phyloP scores from a whole-genome alignment of 2,888 invertebrate genomes.

The Lordiphosa fenestrarum region DNA sequence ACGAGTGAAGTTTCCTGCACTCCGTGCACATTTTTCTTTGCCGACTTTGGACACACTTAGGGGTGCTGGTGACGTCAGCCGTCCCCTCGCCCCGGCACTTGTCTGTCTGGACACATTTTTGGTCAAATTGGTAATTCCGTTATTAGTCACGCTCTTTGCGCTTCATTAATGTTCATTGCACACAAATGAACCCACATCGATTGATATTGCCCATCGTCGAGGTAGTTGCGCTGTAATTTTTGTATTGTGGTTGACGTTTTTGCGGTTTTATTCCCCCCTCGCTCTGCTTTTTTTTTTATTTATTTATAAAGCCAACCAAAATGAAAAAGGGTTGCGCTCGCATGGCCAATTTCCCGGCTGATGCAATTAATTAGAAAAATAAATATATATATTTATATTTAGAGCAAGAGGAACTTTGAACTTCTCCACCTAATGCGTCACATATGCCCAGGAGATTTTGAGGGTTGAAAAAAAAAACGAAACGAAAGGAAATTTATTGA shows the following conservation, averaged over 20 bases:
- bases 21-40: constrained; percentile 3
- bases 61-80: neutral
- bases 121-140: constrained; percentile 72
- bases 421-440: constrained; percentile 43
- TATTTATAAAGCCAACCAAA: constrained; percentile 27
- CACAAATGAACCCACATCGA: constrained; percentile 74
- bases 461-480: constrained; percentile 1
- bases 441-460: constrained; percentile 42
- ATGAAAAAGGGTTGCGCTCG: constrained; percentile 43
- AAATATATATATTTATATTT: constrained; percentile 37
- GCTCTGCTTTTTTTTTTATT: constrained; percentile 19
- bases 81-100: constrained; percentile 4
- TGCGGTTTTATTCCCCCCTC: constrained; percentile 43
- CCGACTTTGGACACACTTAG: constrained; percentile 1
- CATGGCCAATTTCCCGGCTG: constrained; percentile 35
- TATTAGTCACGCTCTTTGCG: constrained; percentile 75
- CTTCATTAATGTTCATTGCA: constrained; percentile 76
- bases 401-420: constrained; percentile 54
- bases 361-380: constrained; percentile 71
- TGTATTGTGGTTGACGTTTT: constrained; percentile 67
- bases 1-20: constrained; percentile 16
- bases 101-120: constrained; percentile 33
- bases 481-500: constrained; percentile 62
- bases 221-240: constrained; percentile 34
- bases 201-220: constrained; percentile 62